Conservation (phyloP, 2,113 vertebrate species). For the Chloroceryle aenea region DNA sequence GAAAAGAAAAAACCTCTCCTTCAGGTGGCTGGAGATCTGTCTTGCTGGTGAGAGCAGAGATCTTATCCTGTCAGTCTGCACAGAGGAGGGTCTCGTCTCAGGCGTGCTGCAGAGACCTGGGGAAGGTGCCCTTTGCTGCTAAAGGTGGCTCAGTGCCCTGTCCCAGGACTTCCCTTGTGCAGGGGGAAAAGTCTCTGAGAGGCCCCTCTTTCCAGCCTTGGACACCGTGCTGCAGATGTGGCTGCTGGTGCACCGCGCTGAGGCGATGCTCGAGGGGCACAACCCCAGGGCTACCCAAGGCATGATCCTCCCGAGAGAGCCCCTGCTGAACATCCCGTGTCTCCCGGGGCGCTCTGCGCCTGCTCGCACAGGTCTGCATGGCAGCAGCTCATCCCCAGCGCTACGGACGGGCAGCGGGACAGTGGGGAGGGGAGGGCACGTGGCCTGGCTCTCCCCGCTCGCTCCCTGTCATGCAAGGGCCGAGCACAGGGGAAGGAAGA, state of each 20-base stretch:
- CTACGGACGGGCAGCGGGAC: neutral
- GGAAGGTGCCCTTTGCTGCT: neutral
- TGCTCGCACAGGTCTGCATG: neutral
- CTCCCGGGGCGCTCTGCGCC: neutral
- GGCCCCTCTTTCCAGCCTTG: neutral
- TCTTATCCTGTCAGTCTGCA: neutral
- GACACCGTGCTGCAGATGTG: neutral
- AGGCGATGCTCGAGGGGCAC: neutral
- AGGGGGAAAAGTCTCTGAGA: rapidly evolving
- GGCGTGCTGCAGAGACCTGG: neutral
- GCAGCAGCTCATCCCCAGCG: neutral
- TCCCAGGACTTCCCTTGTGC: neutral
- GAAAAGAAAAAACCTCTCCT: neutral
- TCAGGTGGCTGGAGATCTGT: neutral
- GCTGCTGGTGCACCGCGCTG: neutral
- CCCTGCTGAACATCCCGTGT: rapidly evolving
- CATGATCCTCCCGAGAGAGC: neutral
- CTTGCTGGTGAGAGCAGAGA: neutral
- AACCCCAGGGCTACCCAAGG: no score
- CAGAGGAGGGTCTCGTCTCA: slow-evolving; percentile 1
- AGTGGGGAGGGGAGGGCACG: rapidly evolving
- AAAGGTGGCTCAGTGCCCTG: rapidly evolving
- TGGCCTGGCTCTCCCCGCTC: neutral
- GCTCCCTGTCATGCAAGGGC: neutral
- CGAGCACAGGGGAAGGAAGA: slow-evolving; percentile 23